Base-by-base conservation (phyloP, 1,140 invertebrate species). In the Drosophila arizonae region DNA sequence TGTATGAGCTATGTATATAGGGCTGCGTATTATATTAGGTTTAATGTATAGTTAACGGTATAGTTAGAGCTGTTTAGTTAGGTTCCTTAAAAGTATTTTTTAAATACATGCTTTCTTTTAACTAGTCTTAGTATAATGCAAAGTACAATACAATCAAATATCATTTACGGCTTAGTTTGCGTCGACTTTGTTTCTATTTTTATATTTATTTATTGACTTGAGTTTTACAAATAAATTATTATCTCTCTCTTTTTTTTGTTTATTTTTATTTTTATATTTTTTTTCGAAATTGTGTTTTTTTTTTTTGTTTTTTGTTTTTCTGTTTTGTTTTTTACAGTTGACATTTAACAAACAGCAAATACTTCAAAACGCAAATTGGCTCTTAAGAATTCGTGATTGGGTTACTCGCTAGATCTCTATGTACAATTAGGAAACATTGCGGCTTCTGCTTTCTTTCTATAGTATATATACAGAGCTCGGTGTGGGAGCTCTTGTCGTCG, bases 391-490 rank as follows among this genome's bases (percentile, higher is more conserved):
- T 67, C 46, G 58, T 48, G 55, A 64, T 69, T 57, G 63, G 36
- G 24, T 62, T 76, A 79, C 33, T 24, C 26, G 66, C 68, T 77
- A 77, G 45, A 65, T 77, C 63, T 77, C 63, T 88, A 88, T 88
- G 43, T 88, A 88, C 84, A 88, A 75, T 80, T 88, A 88, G 84
- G 84, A 88, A 88, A 88, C 84, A 84, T 89, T 64, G 66, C 62
- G 62, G 72, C 72, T 79, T 24, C 2, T 87, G 72, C 65, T 67
- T 78, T 50, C 26, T 46, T 68, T 71, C 45, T 51, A 61, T 70
- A 56, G 56, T 70, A 63, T 88, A 80, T 87, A 57, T 88, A 82
- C 85, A 88, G 50, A 66, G 50, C 76, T 54, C 41, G 74, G 41
- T 36, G 24, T 43, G 36, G 54, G 36, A 36, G 2, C 36, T 65